Evolutionary conservation across 30 jellyfish, hydroid and myxozoan species (phyloP).

Genomic region (Turritopsis dohrnii): DNA sequence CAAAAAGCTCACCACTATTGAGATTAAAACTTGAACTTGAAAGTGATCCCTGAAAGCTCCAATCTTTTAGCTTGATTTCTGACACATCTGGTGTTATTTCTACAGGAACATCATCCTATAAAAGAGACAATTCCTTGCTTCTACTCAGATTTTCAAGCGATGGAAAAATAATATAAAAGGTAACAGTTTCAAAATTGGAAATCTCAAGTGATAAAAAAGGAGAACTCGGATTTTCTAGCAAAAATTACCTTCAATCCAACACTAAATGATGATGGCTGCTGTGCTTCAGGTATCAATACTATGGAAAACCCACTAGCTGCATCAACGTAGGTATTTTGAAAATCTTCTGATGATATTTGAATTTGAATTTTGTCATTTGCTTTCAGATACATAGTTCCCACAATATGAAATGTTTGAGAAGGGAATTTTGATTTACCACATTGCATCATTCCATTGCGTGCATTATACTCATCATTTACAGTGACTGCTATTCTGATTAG

Average conservation of each 20-base stretch:
- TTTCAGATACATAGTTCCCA: constrained; percentile 54
- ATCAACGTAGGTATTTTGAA: not conserved
- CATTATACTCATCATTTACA: constrained; percentile 15
- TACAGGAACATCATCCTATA: constrained; percentile 1
- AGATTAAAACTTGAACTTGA: constrained; percentile 16
- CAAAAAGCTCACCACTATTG: constrained; percentile 9
- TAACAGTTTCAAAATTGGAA: too few relatives aligned
- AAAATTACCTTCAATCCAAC: constrained; percentile 28
- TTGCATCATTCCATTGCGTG: constrained; percentile 52
- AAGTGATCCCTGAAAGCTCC: constrained; percentile 15
- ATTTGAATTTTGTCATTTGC: constrained; percentile 47
- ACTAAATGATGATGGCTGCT: constrained; percentile 11
- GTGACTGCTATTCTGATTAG: constrained; percentile 8
- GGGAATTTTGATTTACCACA: constrained; percentile 34
- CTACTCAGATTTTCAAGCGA: too few relatives aligned
- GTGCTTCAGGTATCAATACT: constrained; percentile 11
- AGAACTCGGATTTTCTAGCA: too few relatives aligned
- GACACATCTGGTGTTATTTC: not conserved
- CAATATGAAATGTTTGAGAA: constrained; percentile 54
- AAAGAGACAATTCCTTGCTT: too few relatives aligned
- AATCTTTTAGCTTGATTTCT: not conserved
- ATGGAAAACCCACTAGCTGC: constrained; percentile 29
- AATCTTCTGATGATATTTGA: constrained; percentile 39
- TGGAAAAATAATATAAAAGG: too few relatives aligned
- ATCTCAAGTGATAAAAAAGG: too few relatives aligned